Evolutionary conservation across 2,888 invertebrate species (phyloP).

Genomic region (Deilephila elpenor): DNA sequence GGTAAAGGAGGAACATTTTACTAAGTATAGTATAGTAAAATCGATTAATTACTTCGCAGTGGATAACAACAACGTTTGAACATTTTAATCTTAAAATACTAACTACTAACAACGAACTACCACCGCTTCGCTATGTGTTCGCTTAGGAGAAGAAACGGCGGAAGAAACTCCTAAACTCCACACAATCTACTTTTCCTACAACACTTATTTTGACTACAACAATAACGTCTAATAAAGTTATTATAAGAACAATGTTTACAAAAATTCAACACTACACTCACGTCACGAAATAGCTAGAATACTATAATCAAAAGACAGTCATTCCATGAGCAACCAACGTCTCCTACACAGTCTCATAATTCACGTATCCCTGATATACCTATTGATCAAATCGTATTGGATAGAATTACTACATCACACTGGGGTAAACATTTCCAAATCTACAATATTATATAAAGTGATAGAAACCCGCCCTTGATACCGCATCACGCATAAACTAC

Average conservation of each 20-base stretch:
- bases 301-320: not conserved
- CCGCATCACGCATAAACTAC: too few species aligned
- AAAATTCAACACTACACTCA: not conserved
- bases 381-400: not conserved
- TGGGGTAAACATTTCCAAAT: not conserved
- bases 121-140: not conserved
- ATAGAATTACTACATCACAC: not conserved
- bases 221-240: not conserved
- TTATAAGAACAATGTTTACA: not conserved
- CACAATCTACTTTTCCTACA: not conserved
- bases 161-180: not conserved
- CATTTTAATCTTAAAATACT: not conserved
- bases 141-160: constrained; percentile 2
- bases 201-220: not conserved
- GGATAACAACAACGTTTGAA: not conserved
- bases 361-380: not conserved
- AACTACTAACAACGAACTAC: not conserved
- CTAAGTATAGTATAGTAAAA: not conserved
- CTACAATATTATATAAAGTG: not conserved
- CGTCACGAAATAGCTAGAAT: not conserved
- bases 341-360: not conserved
- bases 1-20: not conserved
- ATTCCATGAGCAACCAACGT: not conserved
- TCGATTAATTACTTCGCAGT: not conserved
- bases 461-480: too few species aligned